These are phyloP conservation scores for Penelope pileata DNA, from an alignment of 2,113 vertebrate genomes.

Conservation along the genomic window DNA sequence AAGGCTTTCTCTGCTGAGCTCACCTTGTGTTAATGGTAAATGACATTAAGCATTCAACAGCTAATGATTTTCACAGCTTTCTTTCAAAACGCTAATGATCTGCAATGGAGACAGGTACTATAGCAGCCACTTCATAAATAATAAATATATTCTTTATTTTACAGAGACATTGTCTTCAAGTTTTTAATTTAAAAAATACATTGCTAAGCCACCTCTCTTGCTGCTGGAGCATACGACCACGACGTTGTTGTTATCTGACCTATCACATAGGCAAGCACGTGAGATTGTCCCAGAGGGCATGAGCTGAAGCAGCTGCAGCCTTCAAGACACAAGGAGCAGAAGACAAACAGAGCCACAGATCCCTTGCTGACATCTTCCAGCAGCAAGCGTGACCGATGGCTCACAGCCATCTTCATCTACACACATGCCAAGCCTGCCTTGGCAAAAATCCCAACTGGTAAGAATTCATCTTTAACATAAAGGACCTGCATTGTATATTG, in stretches of 20 bases:
- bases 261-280: constrained; percentile 61
- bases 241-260: constrained; percentile 47
- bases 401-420: constrained; percentile 64
- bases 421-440: constrained; percentile 64
- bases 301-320: constrained; percentile 52
- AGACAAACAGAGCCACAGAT: constrained; percentile 24
- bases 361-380: constrained; percentile 50
- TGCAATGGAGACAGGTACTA: constrained; percentile 59
- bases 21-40: constrained; percentile 6
- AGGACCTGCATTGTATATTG: constrained; percentile 66
- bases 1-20: not conserved
- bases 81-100: constrained; percentile 33
- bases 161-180: constrained; percentile 81
- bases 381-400: constrained; percentile 49
- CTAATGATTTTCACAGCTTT: constrained; percentile 61
- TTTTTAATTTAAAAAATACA: constrained; percentile 82
- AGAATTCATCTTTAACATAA: constrained; percentile 69
- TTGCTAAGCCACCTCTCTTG: constrained; percentile 71
- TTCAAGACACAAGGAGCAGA: constrained; percentile 34
- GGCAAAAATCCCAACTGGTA: constrained; percentile 67
- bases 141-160: constrained; percentile 83
- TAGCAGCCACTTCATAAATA: constrained; percentile 67
- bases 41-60: not conserved
- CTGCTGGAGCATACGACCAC: constrained; percentile 66
- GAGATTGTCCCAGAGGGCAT: constrained; percentile 58